phyloP scores from a whole-genome alignment of 2,888 invertebrate species.

The Ectemnius cavifrons region DNA sequence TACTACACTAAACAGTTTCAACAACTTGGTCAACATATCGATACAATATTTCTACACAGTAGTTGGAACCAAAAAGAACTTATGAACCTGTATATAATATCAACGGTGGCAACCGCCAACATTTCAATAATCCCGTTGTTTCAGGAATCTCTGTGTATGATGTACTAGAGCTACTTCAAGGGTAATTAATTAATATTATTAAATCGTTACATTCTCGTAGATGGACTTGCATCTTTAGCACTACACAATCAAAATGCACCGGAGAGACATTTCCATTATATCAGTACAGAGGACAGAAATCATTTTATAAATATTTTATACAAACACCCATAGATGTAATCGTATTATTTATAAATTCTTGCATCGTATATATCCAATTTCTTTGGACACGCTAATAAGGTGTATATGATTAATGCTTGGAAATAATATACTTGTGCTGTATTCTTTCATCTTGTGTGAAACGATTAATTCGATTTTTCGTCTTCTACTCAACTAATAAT shows the following conservation, averaged over 20 bases:
- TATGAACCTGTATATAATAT: not conserved
- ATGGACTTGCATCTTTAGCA: slow-evolving; percentile 14
- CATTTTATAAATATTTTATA: slow-evolving; percentile 31
- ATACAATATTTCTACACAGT: slow-evolving; percentile 17
- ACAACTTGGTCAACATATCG: slow-evolving; percentile 22
- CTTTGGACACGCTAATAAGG: not conserved
- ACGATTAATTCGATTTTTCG: too few species aligned
- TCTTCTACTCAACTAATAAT: too few species aligned
- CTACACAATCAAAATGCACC: slow-evolving; percentile 12
- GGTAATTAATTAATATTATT: not conserved
- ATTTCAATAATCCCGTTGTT: not conserved
- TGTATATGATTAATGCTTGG: not conserved
- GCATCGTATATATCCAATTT: slow-evolving; percentile 41
- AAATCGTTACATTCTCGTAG: slow-evolving; percentile 20
- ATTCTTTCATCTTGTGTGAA: too few species aligned
- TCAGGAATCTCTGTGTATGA: too few species aligned
- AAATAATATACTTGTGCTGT: too few species aligned
- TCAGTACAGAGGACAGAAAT: slow-evolving; percentile 12
- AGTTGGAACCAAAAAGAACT: slow-evolving; percentile 10
- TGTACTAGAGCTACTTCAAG: too few species aligned
- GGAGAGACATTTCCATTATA: slow-evolving; percentile 4
- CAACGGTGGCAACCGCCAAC: slow-evolving; percentile 4
- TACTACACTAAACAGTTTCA: slow-evolving; percentile 23
- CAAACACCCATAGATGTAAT: slow-evolving; percentile 20
- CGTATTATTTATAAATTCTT: slow-evolving; percentile 20